Evolutionary conservation across 2,888 invertebrate genomes (phyloP).

Genomic region (Ormia ochracea): DNA sequence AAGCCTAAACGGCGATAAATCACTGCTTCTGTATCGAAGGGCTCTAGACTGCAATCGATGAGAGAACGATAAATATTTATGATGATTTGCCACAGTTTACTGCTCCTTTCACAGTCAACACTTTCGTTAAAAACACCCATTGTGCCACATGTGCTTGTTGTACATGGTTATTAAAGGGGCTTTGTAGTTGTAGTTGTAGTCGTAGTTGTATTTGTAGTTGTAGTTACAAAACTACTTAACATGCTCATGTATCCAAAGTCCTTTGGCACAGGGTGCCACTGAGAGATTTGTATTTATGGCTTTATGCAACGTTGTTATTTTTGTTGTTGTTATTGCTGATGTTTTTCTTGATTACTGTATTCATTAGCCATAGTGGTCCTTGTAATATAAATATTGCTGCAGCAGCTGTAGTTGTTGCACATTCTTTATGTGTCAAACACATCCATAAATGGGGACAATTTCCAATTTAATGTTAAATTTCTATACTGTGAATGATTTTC

Average conservation of each 20-base stretch:
- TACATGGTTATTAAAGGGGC: not conserved
- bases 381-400: conserved; percentile 35
- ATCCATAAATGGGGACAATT: conserved; percentile 53
- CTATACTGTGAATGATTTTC: conserved; percentile 35
- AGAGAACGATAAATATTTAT: too few species aligned
- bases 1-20: too few species aligned
- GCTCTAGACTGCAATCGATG: too few species aligned
- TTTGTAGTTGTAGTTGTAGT: not conserved
- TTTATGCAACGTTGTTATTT: not conserved
- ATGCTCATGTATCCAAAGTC: conserved; percentile 43
- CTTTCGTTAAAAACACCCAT: too few species aligned
- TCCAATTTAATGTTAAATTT: conserved; percentile 53
- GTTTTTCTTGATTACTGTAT: not conserved
- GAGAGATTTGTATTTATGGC: conserved; percentile 33
- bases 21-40: too few species aligned
- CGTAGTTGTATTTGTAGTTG: conserved; percentile 18
- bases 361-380: conserved; percentile 22
- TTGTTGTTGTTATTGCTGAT: not conserved
- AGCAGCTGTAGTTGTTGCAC: conserved; percentile 1
- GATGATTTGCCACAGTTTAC: too few species aligned
- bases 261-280: conserved; percentile 35
- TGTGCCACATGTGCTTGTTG: too few species aligned
- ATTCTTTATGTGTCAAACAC: conserved; percentile 41
- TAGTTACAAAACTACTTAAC: conserved; percentile 39
- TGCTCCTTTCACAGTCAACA: too few species aligned